Evolutionary conservation across 2,113 vertebrate species (phyloP), one percentile per base, ranked within the genome.

Genomic region (Orientallactaga bullata): DNA sequence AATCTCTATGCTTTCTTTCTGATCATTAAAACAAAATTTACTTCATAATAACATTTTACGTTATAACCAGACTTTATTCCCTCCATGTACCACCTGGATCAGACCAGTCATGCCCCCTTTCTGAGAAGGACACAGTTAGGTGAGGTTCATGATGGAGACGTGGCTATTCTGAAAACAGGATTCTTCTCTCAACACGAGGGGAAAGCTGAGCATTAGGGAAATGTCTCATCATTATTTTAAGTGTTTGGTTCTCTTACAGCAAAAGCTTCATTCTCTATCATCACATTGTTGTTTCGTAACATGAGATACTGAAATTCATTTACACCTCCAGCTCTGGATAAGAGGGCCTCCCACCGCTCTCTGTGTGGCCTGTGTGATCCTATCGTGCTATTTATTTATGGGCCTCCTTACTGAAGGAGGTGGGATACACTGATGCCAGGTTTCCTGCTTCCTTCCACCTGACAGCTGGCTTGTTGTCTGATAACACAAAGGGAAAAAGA

Each of bases 271-370:
- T 92, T 96, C 88, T 94, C 90, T 84, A 21, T 82, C 91, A 96
- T 94, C 89, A 93, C 61, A 94, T 94, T 94, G 78, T 90, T 93
- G 80, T 89, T 89, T 92, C 66, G 68, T 85, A 63, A 88, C 93
- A 87, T 21, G 60, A 95, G 83, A 85, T 88, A 94, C 0, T 96
- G 93, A 92, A 96, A 97, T 95, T 95, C 94, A 94, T 95, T 95
- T 93, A 96, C 58, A 94, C 92, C 76, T 96, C 88, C 76, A 89
- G 65, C 72, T 88, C 88, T 82, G 39, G 65, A 35, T 88, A 51
- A 0, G 9, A 61, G 76, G 80, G 68, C 94, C 89, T 89, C 96
- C 94, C 94, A 93, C 93, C 66, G 69, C 89, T 95, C 83, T 66
- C 88, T 58, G 72, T 66, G 85, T 0, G 55, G 35, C 88, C 84